These are phyloP conservation scores for Neosilurus hyrtlii DNA, from an alignment of 2,797 vertebrate genomes.

Conservation along the genomic window DNA sequence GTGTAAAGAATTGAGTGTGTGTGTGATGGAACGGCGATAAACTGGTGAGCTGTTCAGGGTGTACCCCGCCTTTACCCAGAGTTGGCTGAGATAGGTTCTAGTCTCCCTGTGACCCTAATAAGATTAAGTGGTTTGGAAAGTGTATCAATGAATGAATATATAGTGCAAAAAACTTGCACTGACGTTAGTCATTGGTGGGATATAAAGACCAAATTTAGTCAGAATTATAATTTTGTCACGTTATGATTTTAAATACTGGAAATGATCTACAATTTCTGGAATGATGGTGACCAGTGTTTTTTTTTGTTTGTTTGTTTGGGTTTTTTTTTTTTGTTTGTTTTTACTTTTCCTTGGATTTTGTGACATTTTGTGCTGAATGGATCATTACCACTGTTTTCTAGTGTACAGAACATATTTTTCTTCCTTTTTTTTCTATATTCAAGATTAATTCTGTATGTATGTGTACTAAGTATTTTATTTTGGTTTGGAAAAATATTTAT, in stretches of 20 bases:
- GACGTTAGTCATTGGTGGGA: not conserved
- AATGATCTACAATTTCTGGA: not conserved
- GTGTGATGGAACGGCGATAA: too few species aligned
- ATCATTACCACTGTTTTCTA: conserved; percentile 18
- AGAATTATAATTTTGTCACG: not conserved
- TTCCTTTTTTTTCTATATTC: conserved; percentile 30
- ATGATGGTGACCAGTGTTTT: not conserved
- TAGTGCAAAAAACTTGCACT: not conserved
- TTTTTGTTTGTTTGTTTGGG: conserved; percentile 15
- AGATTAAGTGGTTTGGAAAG: too few species aligned
- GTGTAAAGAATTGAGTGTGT: too few species aligned
- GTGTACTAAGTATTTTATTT: conserved; percentile 37
- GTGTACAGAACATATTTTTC: conserved; percentile 37
- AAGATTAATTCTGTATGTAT: conserved; percentile 14
- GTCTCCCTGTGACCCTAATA: too few species aligned
- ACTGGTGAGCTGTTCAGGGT: too few species aligned
- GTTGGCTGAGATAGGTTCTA: too few species aligned
- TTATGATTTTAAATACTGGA: not conserved
- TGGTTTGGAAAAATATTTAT: conserved; percentile 19
- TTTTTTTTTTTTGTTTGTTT: not conserved
- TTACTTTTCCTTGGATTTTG: conserved; percentile 2
- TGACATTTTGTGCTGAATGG: conserved; percentile 29
- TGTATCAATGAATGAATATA: too few species aligned
- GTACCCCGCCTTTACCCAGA: too few species aligned
- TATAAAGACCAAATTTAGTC: not conserved